Base-by-base conservation (phyloP, 2,797 vertebrate genomes). In the Myotis pilosus region DNA sequence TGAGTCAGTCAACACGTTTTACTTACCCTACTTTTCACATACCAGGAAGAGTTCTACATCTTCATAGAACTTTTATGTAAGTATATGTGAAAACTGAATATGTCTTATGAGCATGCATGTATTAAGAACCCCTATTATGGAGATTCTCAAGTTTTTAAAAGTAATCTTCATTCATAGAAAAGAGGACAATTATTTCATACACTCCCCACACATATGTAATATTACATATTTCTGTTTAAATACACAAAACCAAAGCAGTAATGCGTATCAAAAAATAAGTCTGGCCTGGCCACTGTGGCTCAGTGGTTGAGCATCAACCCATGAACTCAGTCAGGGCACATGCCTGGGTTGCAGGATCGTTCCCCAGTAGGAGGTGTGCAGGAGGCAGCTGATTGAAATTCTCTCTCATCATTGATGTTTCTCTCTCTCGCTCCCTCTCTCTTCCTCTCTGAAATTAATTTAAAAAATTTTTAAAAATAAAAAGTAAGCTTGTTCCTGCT, bases 11-110 rank as follows among this genome's bases (percentile, higher is more conserved):
- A 36, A 55, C 28, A 17, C 28, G 62, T 47, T 72, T 66, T 60
- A 60, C 22, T 74, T 69, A 94, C 15, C n/a, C 25, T 76, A 72
- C 81, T 82, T 88, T 88, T 84, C 78, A 78, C 62, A 74, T 22
- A 82, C 9, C 49, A 91, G 60, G 23, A 94, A 92, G 41, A 62
- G 22, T 84, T 94, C 33, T 51, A 62, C 36, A 60, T 84, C 30
- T 91, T 91, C 55, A 87, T 74, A 11, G 10, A 79, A 83, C 8
- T 84, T 60, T 66, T 84, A 89, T 33, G 49, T 82, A 96, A 83
- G 28, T 36, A 41, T 64, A 33, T n/a, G 15, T 53, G 22, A 74
- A 82, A 79, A 53, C 1, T 36, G 25, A 74, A 12, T 86, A 47
- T 60, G 20, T 84, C 89, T 92, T 84, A 80, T 92, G 49, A 95